phyloP scores from a whole-genome alignment of 2,888 invertebrate genomes.

The Phymatocera aterrima region DNA sequence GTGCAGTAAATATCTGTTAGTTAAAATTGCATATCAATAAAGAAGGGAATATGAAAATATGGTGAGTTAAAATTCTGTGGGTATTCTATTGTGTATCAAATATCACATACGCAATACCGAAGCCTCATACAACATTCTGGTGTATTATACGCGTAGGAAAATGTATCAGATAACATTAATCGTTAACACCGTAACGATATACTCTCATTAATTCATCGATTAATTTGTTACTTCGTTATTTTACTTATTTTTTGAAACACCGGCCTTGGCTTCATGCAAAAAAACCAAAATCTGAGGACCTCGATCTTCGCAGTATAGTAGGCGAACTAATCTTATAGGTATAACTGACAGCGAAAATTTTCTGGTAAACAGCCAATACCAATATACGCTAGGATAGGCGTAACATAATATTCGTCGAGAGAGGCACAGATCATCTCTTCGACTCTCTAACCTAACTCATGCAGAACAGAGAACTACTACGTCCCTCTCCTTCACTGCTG shows the following conservation, averaged over 20 bases:
- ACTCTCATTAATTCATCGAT: not conserved
- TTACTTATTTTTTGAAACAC: not conserved
- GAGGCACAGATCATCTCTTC: slow-evolving; percentile 1
- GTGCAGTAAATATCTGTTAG: too few relatives aligned
- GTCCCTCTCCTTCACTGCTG: too few relatives aligned
- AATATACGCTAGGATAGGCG: not conserved
- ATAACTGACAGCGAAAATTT: not conserved
- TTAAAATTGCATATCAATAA: too few relatives aligned
- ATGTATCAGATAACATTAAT: not conserved
- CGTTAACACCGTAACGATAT: slow-evolving; percentile 3
- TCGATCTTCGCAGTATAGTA: too few relatives aligned
- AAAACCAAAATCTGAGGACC: not conserved
- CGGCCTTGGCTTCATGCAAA: not conserved
- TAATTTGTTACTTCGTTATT: not conserved
- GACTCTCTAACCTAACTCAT: not conserved
- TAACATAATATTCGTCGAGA: slow-evolving; percentile 18
- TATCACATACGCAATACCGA: slow-evolving; percentile 4
- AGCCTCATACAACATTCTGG: slow-evolving; percentile 11
- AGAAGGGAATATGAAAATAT: too few relatives aligned
- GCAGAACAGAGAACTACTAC: too few relatives aligned
- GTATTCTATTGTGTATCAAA: slow-evolving; percentile 21
- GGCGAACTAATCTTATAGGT: too few relatives aligned
- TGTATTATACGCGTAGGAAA: not conserved
- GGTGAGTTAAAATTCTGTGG: not conserved
- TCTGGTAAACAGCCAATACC: slow-evolving; percentile 25